Base-by-base conservation (phyloP, 1,140 invertebrate genomes). In the Drosophila virilis region DNA sequence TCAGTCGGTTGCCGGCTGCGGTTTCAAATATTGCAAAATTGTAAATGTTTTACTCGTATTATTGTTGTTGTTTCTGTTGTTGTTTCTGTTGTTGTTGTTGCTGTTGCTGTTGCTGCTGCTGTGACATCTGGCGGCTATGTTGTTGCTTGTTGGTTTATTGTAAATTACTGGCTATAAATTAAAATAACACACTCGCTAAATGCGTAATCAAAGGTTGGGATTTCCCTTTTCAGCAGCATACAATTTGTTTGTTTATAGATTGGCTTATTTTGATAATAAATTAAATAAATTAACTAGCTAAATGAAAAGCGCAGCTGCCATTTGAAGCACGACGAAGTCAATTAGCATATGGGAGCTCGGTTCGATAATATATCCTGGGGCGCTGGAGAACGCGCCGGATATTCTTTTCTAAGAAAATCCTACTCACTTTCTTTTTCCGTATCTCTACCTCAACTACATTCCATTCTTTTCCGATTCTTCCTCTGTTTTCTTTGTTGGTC, bases 21-120 rank as follows among this genome's bases (percentile, higher is more conserved):
- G 82, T 85, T 88, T 76, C 78, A 85, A 88, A 82, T 85, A 88
- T 85, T 77, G 79, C 78, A 86, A 85, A 85, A 81, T 85, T 60
- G 52, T 77, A 78, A 85, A 86, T 85, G 70, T 78, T 74, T 77
- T 68, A 62, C 55, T 55, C 15, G 5, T 13, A 12, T 33, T 55
- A 7, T 8, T 10, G 4, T 4, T 42, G 13, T 17, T 28, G 37
- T 28, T 6, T 5, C 22, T 28, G 22, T n/a, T 9, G 17, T 13
- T 22, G 22, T 46, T 9, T 10, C 10, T 22, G 22, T 46, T 37
- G 40, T 35, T 57, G 9, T 37, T 46, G 28, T 46, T 46, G 17
- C 35, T 17, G 8, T 10, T 28, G 28, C 10, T 33, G 28, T 17
- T 33, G 38, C n/a, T 43, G 5, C 38, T 42, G 48, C 22, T 68